Percentiles rank a stretch among this genome's conserved stretches.
phyloP scores from a whole-genome alignment of 2,113 vertebrate species.

The Empidonax alnorum region DNA sequence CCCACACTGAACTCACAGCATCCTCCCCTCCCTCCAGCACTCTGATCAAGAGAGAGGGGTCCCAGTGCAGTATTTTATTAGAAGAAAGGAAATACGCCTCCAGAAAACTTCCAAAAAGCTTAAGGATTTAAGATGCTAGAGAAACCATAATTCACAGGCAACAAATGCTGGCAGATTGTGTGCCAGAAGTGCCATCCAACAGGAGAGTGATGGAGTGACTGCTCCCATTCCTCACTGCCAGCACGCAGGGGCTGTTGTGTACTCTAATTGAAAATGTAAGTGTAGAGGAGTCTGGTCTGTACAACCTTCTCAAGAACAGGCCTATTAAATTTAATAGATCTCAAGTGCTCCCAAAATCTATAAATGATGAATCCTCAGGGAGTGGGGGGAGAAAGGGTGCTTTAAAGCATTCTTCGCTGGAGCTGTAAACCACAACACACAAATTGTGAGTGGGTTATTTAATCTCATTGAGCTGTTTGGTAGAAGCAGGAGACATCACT shows the following conservation, averaged over 20 bases:
- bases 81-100: neutral
- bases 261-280: conserved; percentile 22
- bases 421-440: neutral
- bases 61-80: neutral
- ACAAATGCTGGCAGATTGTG: conserved; percentile 1
- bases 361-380: neutral
- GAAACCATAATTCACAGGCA: conserved; percentile 16
- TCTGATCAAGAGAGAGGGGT: neutral
- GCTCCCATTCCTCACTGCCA: conserved; percentile 2
- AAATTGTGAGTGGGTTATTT: neutral
- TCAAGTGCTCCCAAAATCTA: neutral
- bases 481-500: neutral
- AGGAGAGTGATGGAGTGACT: conserved; percentile 18
- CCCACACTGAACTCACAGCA: neutral
- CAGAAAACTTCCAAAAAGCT: neutral
- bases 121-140: conserved; percentile 14
- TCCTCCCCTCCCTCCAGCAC: neutral
- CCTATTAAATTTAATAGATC: conserved; percentile 37
- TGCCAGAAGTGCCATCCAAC: conserved; percentile 39
- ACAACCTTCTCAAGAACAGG: neutral
- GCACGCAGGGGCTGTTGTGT: neutral
- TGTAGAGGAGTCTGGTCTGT: neutral
- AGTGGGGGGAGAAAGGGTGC: neutral
- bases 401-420: neutral
- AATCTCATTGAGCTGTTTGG: neutral